These are phyloP conservation scores for Electrophaes corylata DNA, from an alignment of 2,888 invertebrate species.

Conservation along the genomic window DNA sequence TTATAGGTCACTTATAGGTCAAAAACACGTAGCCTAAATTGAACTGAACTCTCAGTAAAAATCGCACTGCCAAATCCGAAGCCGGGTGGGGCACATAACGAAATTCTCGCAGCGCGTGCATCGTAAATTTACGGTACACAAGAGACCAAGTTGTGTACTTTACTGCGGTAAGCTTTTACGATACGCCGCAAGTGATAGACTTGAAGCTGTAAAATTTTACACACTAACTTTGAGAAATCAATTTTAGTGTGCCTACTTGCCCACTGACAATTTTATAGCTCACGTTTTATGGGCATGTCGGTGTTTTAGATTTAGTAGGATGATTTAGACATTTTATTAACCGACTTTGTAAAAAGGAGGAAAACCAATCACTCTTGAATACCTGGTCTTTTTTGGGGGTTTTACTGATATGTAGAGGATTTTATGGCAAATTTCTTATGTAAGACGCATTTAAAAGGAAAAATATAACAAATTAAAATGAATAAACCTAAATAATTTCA, in stretches of 20 bases:
- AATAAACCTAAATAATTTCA: no score
- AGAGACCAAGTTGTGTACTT: slow-evolving; percentile 79
- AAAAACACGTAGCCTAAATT: slow-evolving; percentile 16
- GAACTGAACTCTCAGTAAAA: slow-evolving; percentile 48
- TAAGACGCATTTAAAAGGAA: no score
- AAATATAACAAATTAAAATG: no score
- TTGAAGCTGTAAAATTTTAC: slow-evolving; percentile 40
- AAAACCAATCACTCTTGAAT: no score
- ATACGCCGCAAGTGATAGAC: slow-evolving; percentile 51
- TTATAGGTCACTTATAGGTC: neutral
- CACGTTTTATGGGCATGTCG: neutral
- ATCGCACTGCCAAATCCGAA: slow-evolving; percentile 65
- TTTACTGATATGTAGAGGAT: no score
- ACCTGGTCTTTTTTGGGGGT: no score
- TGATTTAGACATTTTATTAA: no score
- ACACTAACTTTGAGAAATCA: slow-evolving; percentile 37
- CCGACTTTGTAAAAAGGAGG: no score
- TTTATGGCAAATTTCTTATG: no score
- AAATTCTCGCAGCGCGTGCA: slow-evolving; percentile 76
- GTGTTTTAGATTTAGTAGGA: no score
- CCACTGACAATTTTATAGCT: slow-evolving; percentile 3
- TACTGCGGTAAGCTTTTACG: slow-evolving; percentile 74
- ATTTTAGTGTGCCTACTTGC: slow-evolving; percentile 19
- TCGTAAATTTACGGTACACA: slow-evolving; percentile 77
- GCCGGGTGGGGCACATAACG: slow-evolving; percentile 65